Percentiles rank a stretch among this genome's conserved stretches.
These are phyloP conservation scores for Tubulanus polymorphus DNA, from an alignment of 2,888 invertebrate genomes.

Conservation along the genomic window DNA sequence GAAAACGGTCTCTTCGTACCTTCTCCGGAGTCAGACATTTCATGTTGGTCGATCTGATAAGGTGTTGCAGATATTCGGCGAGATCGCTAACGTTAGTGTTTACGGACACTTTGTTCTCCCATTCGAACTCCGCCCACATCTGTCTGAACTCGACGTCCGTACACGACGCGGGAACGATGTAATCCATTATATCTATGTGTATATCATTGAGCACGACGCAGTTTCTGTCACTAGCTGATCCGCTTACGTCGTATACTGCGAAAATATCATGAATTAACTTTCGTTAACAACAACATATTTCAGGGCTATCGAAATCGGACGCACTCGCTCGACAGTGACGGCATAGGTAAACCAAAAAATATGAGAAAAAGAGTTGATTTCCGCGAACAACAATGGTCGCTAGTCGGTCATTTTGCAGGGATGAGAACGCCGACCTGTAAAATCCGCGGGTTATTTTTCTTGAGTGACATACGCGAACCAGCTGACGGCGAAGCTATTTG, in stretches of 20 bases:
- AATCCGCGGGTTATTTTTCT: no score
- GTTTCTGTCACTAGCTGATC: slow-evolving; percentile 87
- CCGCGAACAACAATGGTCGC: no score
- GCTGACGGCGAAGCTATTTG: no score
- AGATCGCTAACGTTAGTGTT: slow-evolving; percentile 87
- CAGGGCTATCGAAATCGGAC: no score
- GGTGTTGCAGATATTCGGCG: slow-evolving; percentile 85
- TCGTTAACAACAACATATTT: no score
- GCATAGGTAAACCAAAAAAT: no score
- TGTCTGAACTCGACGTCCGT: slow-evolving; percentile 94
- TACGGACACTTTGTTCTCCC: slow-evolving; percentile 98
- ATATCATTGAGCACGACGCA: slow-evolving; percentile 98
- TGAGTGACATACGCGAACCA: no score
- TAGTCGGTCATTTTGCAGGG: no score
- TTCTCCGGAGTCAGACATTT: slow-evolving; percentile 97
- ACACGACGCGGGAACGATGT: slow-evolving; percentile 74
- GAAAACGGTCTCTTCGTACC: slow-evolving; percentile 55
- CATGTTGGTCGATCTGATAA: slow-evolving; percentile 96
- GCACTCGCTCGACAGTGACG: no score
- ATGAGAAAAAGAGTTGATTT: no score
- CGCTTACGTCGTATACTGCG: slow-evolving; percentile 90
- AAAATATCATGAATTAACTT: no score
- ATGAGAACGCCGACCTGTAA: no score
- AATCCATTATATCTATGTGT: slow-evolving; percentile 99
- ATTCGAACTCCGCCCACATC: slow-evolving; percentile 99